Base-by-base conservation (phyloP, 2,888 invertebrate species). In the Brachynemurus nebulosus region DNA sequence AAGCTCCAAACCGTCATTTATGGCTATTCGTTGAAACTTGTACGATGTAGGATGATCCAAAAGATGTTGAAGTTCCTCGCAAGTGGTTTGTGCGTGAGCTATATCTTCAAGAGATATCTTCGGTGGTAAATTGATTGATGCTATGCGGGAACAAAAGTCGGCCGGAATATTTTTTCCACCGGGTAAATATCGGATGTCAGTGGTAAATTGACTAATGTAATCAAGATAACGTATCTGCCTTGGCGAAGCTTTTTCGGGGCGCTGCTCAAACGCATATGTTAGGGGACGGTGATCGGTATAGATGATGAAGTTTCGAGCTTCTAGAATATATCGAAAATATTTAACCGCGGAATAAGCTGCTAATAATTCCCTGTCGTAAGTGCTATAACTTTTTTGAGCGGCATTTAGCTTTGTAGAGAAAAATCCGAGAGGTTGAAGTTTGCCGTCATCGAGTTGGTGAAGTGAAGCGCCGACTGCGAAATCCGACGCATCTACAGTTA, bases 241-340 rank as follows among this genome's bases (percentile, higher is more conserved):
- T 8, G 48, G 49, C 5, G 50, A 51, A 12, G 49, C 48, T 38
- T 49, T 47, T 1, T 46, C 47, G 7, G 45, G 14, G 20, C 40
- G 40, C 11, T 48, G 41, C 4, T 20, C 14, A 30, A 48, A 44
- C 2, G 48, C 49, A 37, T 40, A 44, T 1, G 30, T 46, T 2
- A 52, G 27, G 8, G 50, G 51, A 40, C 47, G 47, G 34, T 52
- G 51, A 35, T 51, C 49, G 1, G 53, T 49, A 4, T 41, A n/a
- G 2, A 53, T 45, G 0, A 45, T 42, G 9, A 37, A 37, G 4
- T 6, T 14, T 6, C 37, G 6, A 5, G 16, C 16, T 17, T 37
- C 37, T 3, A 37, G 4, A 3, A 37, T 3, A 4, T 5, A 5
- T 17, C 16, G 14, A 9, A 37, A 37, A 9, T 16, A 37, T 17